Conservation (phyloP, 2,113 vertebrate genomes). For the Rhabdomys dilectus region DNA sequence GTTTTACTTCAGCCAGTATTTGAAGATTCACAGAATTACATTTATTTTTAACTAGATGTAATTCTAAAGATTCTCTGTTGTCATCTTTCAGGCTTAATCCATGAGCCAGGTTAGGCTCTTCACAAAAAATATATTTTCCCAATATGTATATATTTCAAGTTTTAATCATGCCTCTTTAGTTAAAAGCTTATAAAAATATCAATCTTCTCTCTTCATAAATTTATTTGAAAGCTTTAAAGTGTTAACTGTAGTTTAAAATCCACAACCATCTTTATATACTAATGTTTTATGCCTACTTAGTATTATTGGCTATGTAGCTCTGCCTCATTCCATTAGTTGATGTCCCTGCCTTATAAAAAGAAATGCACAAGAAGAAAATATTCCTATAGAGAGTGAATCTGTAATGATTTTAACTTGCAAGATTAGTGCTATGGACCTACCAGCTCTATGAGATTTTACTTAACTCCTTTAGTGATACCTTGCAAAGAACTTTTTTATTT, state of each 20-base stretch:
- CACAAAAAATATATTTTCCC: conserved; percentile 37
- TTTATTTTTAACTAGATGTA: conserved; percentile 34
- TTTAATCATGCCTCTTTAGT: conserved; percentile 39
- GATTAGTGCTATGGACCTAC: background rate
- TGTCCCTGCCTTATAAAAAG: background rate
- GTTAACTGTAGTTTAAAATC: background rate
- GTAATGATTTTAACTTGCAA: background rate
- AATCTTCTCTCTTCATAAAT: background rate
- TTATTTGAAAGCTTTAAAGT: background rate
- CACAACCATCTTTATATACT: background rate
- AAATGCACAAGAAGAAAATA: background rate
- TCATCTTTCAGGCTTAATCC: conserved; percentile 22
- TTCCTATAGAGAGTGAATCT: background rate
- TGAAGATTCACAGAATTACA: background rate
- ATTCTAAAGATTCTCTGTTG: conserved; percentile 19
- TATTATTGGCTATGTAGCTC: background rate
- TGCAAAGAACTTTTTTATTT: background rate
- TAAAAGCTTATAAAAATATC: conserved; percentile 13
- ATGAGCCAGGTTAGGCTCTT: conserved; percentile 3
- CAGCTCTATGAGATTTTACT: background rate
- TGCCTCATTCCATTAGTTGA: background rate
- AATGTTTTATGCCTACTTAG: background rate
- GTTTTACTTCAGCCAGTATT: conserved; percentile 6
- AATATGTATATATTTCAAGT: background rate
- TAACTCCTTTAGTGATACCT: background rate